phyloP scores from a whole-genome alignment of 2,113 vertebrate genomes.

The Typhlomys cinereus region DNA sequence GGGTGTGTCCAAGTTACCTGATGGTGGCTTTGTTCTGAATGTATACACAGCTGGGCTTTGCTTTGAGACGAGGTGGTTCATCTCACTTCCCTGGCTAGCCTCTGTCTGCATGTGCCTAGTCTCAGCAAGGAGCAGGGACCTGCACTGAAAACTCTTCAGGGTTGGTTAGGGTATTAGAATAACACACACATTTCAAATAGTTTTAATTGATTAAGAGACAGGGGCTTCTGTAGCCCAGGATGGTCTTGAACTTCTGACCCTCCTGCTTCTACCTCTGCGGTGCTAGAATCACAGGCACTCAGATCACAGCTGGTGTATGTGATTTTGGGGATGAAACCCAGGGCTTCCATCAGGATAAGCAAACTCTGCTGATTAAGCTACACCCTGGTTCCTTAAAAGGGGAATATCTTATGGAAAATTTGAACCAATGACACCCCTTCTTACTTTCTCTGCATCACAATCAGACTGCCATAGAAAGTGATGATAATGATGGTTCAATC shows the following conservation, averaged over 20 bases:
- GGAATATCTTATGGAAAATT: neutral
- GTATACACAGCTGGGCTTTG: neutral
- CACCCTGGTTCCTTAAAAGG: neutral
- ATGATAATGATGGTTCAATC: neutral
- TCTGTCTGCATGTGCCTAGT: no score
- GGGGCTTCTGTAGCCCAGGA: neutral
- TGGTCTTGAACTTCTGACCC: neutral
- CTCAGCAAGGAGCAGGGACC: no score
- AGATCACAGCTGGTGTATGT: neutral
- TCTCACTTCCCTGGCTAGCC: rapidly evolving
- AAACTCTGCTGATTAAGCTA: neutral
- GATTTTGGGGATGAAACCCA: neutral
- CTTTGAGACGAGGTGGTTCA: neutral
- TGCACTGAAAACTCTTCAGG: neutral
- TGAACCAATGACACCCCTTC: neutral
- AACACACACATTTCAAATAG: neutral
- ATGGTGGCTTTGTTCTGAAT: neutral
- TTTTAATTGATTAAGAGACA: neutral
- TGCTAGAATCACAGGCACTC: neutral
- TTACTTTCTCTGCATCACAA: neutral
- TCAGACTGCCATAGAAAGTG: neutral
- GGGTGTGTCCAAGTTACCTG: neutral
- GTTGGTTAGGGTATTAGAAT: neutral
- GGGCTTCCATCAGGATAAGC: neutral
- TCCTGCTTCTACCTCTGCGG: neutral